Evolutionary conservation across 2,797 vertebrate genomes (phyloP), one percentile per base, ranked within the genome.

Genomic region (Chanos chanos): DNA sequence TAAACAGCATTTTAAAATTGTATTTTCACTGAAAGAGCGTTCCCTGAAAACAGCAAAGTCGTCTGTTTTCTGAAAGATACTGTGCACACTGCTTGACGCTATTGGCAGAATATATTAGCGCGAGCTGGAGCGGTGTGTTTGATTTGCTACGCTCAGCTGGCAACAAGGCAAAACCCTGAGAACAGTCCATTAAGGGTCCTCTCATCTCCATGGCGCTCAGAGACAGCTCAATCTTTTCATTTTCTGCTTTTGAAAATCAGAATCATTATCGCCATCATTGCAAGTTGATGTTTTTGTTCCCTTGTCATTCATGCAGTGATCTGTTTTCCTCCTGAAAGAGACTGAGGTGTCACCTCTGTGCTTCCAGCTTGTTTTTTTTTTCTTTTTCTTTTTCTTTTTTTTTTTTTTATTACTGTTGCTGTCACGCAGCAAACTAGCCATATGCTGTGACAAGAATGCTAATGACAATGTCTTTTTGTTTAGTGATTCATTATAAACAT

Each of bases 171-270:
- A 72, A 18, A 61, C 67, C 65, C 19, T 0, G 51, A 66, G 70
- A 72, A 74, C 58, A 71, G 72, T 78, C 36, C 68, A 79, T 83
- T 77, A 75, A 73, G 69, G 68, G 28, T 53, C 41, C 50, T 67
- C 65, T 71, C 69, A 72, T 56, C 36, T 62, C 51, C 52, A 25
- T 24, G 55, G 69, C 68, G 70, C 68, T 37, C 19, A 15, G 52
- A 48, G 37, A 44, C 36, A 65, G 75, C 58, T 70, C 71, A 74
- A 48, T 76, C 50, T 61, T 75, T 61, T 63, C 57, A 54, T 22
- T 64, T 48, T 70, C 50, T 66, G 53, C 50, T n/a, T 59, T 51
- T 50, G 59, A 70, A 62, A 72, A 71, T 73, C 52, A 19, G 61
- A n/a, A 2, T 57, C 30, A 37, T 72, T 61, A 76, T 68, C 48